phyloP scores from a whole-genome alignment of 1,140 invertebrate genomes.

The Euura saliciscinereae region DNA sequence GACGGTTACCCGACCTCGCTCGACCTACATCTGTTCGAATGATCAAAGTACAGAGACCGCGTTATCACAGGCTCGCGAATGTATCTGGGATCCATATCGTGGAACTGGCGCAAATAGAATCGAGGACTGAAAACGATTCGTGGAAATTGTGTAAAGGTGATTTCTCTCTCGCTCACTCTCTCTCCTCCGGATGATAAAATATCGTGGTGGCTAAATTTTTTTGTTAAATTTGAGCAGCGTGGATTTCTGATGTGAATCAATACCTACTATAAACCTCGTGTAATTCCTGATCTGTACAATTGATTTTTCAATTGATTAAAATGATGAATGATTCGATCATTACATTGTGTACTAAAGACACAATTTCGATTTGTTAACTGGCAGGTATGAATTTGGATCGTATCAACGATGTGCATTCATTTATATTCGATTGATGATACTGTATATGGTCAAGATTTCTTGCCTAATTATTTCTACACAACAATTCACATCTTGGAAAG shows the following conservation, averaged over 20 bases:
- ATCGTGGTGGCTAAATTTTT: neutral
- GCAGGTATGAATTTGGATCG: slow-evolving; percentile 9
- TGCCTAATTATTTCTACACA: too few relatives aligned
- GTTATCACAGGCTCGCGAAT: too few relatives aligned
- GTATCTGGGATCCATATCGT: too few relatives aligned
- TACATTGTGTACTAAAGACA: neutral
- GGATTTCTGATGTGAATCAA: neutral
- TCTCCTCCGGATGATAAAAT: neutral
- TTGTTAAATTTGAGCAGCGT: neutral
- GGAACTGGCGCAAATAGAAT: neutral
- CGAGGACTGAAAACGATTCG: neutral
- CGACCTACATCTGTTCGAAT: too few relatives aligned
- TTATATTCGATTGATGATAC: too few relatives aligned
- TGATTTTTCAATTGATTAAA: too few relatives aligned
- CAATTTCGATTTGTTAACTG: slow-evolving; percentile 3
- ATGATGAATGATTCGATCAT: too few relatives aligned
- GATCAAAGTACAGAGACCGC: too few relatives aligned
- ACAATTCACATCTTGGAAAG: too few relatives aligned
- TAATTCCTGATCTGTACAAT: neutral
- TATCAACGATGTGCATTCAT: too few relatives aligned
- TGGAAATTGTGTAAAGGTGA: neutral
- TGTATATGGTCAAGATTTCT: too few relatives aligned
- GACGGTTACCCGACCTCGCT: too few relatives aligned
- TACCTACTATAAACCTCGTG: neutral
- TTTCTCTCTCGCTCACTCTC: neutral